Base-by-base conservation (phyloP, 2,888 invertebrate species). In the Cheilosia variabilis region DNA sequence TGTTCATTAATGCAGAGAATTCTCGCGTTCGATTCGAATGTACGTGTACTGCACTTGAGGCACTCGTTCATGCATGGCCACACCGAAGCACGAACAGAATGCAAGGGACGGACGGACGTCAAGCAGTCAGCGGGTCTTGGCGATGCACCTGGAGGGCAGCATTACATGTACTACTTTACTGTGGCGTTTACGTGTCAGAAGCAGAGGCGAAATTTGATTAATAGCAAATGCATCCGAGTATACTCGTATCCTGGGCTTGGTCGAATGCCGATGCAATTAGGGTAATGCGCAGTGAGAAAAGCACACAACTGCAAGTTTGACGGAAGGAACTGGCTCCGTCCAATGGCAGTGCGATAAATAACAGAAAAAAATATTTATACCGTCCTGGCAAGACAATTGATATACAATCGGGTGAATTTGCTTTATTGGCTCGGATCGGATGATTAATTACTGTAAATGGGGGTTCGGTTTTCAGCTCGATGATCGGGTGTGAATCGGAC, bases 281-380 rank as follows among this genome's bases (percentile, higher is more conserved):
- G 71, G 72, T 77, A 77, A 82, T 82, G 37, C 13, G 9, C 71
- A 82, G 77, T 82, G 77, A 72, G 72, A 45, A 77, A 63, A 43
- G 65, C 58, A 53, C 41, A 60, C 24, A 19, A 37, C 17, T 47
- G 19, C 47, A 47, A 9, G 27, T 31, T 45, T 65, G 58, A 71
- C 60, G 45, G 45, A 47, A 62, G 66, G 82, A 68, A 52, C 62
- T 77, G 77, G 65, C 55, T 65, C 76, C 43, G 27, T 45, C 31
- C 71, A 66, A 55, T 77, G 72, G 66, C 82, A 82, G 60, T 22
- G 58, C 60, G 66, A 82, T 82, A 82, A 77, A 82, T 77, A 82
- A 72, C 66, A 82, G 77, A 27, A 6, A 72, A 77, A 77, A 82
- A 72, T 82, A 82, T 82, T 82, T 77, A 82, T 82, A 72, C 47